Base-by-base conservation (phyloP, 1,140 invertebrate genomes). In the Drosophila littoralis region DNA sequence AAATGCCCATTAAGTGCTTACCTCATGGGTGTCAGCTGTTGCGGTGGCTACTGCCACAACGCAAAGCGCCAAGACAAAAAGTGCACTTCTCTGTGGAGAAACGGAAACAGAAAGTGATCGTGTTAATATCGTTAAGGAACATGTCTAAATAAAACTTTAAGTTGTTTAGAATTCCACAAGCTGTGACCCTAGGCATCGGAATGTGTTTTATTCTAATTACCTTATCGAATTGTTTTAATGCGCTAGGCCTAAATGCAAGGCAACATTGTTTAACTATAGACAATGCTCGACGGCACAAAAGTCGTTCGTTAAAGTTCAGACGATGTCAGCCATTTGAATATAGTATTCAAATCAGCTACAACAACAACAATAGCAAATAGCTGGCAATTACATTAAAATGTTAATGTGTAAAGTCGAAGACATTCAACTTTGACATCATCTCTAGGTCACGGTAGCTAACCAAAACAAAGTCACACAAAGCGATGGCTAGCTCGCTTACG, bases 41-140 rank as follows among this genome's bases (percentile, higher is more conserved):
- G 80, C 80, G 63, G 83, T 82, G 77, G 91, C 83, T 45, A 81
- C 73, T 9, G 91, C 85, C 65, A 89, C 79, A 75, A 65, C 91
- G 91, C 91, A 92, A 64, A 92, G 82, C 84, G 90, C 77, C 57
- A 92, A 75, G 48, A 91, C 75, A 69, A 90, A 86, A 79, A 92
- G 71, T 81, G 91, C 88, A 85, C 84, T 90, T 91, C 88, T 91
- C 91, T 92, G 84, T 75, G 42, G 9, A 45, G 52, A 74, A 68
- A 35, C 43, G 45, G 22, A 40, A 48, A 61, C 9, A 33, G 48
- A 50, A 43, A 33, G 9, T 51, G 65, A 65, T 54, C 36, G 33
- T 8, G 35, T 63, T 57, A 32, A 43, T 66, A 33, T 45, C 17
- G 48, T 15, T 57, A 9, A 48, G 50, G 32, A 35, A 57, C 15